phyloP scores from a whole-genome alignment of 2,113 vertebrate genomes.

The Megalops atlanticus region DNA sequence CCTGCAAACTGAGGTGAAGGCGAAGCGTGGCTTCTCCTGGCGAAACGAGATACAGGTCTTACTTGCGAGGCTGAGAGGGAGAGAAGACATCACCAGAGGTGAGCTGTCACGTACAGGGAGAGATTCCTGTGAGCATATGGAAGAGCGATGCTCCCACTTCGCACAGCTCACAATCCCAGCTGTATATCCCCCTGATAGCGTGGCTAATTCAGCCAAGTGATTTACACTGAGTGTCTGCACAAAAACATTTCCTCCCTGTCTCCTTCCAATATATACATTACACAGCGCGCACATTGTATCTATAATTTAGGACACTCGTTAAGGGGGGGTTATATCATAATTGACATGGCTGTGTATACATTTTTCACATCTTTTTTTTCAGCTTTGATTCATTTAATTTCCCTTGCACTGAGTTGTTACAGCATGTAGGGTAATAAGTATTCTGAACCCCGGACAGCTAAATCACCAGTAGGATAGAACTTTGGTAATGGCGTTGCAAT shows the following conservation, averaged over 20 bases:
- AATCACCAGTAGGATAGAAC: slow-evolving; percentile 20
- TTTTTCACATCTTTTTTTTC: slow-evolving; percentile 42
- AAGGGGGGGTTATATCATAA: slow-evolving; percentile 42
- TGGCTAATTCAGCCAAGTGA: slow-evolving; percentile 56
- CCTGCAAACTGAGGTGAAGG: neutral
- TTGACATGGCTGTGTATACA: slow-evolving; percentile 40
- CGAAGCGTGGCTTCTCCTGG: neutral
- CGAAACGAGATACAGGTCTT: neutral
- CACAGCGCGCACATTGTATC: slow-evolving; percentile 42
- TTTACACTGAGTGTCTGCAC: slow-evolving; percentile 56
- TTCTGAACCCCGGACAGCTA: slow-evolving; percentile 40
- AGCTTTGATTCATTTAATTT: slow-evolving; percentile 41
- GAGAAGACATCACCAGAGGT: neutral
- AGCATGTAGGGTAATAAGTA: slow-evolving; percentile 36
- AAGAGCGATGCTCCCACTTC: slow-evolving; percentile 53
- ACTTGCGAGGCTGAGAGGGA: neutral
- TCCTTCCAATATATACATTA: slow-evolving; percentile 55
- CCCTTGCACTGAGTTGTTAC: slow-evolving; percentile 30
- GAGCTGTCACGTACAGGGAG: neutral
- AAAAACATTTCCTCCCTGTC: slow-evolving; percentile 49
- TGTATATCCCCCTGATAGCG: slow-evolving; percentile 53
- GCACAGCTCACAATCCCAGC: slow-evolving; percentile 60
- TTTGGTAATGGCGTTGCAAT: neutral
- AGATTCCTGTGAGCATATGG: slow-evolving; percentile 61
- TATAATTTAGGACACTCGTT: slow-evolving; percentile 45